Conservation (phyloP, 37 sponge, comb jelly and placozoan genomes). For the Halisarca cf. caerulea region DNA sequence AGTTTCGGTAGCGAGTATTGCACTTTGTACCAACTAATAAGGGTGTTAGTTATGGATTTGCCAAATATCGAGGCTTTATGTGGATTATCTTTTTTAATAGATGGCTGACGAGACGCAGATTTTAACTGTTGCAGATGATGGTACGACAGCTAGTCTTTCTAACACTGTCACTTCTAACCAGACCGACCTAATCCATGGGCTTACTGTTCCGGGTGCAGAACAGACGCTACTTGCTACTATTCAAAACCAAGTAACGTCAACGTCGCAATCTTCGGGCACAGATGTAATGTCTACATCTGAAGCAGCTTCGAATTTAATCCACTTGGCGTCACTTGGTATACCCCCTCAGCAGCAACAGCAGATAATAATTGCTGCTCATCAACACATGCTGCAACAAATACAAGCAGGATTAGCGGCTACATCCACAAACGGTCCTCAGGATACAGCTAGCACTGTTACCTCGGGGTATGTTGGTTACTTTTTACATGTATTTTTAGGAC, state of each 20-base stretch:
- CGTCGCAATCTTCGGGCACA: not conserved
- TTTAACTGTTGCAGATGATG: not conserved
- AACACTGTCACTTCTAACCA: not conserved
- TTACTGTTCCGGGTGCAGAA: not conserved
- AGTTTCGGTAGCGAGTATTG: no score
- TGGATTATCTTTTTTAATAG: no score
- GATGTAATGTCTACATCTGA: not conserved
- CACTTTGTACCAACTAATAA: no score
- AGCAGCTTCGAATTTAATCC: constrained; percentile 34
- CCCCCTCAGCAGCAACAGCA: constrained; percentile 63
- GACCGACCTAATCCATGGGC: constrained; percentile 3
- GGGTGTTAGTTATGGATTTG: no score
- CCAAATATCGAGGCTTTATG: no score
- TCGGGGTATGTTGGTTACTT: no score
- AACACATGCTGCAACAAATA: constrained; percentile 47
- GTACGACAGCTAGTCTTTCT: not conserved
- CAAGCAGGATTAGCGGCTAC: not conserved
- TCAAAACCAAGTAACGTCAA: not conserved
- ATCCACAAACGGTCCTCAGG: not conserved
- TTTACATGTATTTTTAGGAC: no score
- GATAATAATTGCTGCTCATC: constrained; percentile 52
- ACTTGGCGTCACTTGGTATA: constrained; percentile 39
- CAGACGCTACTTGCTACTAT: constrained; percentile 10
- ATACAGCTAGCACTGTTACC: not conserved
- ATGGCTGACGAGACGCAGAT: constrained; percentile 15